phyloP scores from a whole-genome alignment of 2,888 invertebrate genomes.

The Chorisops tibialis region DNA sequence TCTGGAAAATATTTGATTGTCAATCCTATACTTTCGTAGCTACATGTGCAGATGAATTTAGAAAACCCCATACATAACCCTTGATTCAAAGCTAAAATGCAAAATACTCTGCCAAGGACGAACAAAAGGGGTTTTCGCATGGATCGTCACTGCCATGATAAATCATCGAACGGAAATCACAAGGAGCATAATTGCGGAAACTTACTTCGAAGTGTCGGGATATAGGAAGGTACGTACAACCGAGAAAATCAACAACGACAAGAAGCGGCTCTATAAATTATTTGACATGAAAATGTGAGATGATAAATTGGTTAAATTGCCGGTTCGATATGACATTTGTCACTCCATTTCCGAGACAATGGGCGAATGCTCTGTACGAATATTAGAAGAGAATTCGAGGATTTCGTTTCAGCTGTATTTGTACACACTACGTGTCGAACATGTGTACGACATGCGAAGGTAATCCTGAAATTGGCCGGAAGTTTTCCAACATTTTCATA shows the following conservation, averaged over 20 bases:
- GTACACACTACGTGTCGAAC: not conserved
- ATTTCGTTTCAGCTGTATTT: not conserved
- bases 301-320: constrained; percentile 8
- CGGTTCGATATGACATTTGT: constrained; percentile 6
- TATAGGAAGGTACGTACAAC: not conserved
- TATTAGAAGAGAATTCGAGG: not conserved
- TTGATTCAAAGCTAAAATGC: too few species aligned
- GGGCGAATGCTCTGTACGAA: not conserved
- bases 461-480: constrained; percentile 1
- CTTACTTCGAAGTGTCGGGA: not conserved
- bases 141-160: not conserved
- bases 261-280: not conserved
- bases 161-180: constrained; percentile 17
- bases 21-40: too few species aligned
- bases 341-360: constrained; percentile 6
- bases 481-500: not conserved
- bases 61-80: too few species aligned
- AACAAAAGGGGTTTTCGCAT: not conserved
- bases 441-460: not conserved
- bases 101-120: not conserved
- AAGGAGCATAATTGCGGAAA: constrained; percentile 15
- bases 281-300: not conserved
- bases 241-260: not conserved
- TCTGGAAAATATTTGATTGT: too few species aligned
- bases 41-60: too few species aligned